Base-by-base conservation (phyloP, 2,113 vertebrate genomes). In the Aptenodytes patagonicus region DNA sequence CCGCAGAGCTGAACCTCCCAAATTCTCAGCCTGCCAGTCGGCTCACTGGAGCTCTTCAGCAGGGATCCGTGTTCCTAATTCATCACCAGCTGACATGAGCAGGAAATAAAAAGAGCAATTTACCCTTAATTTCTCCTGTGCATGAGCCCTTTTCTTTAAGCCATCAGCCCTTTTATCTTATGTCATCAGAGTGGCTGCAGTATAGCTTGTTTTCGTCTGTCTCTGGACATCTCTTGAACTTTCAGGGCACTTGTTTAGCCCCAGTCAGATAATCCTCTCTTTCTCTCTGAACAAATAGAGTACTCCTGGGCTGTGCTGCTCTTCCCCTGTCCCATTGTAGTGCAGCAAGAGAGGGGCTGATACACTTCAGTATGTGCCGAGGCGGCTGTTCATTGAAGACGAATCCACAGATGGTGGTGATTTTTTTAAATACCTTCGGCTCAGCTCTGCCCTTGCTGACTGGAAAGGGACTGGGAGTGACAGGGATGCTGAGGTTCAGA, bases 141-240 rank as follows among this genome's bases (percentile, higher is more conserved):
- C 95, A 97, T 97, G 94, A 97, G 96, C 96, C 73, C 95, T 89
- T 87, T 90, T 90, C 97, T 92, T 90, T 91, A 75, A 87, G 95
- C 93, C 97, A 88, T 95, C 77, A 58, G 91, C 46, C 89, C 71
- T 81, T 95, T 96, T 96, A 97, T 98, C 95, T 96, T 73, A 85
- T 75, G 79, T 87, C 94, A 97, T 98, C 96, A 26, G 96, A 96
- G 83, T 87, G 92, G 93, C 97, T 81, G 61, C 90, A 97, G 97
- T 90, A 82, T 85, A 83, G 93, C 97, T 97, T 98, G 97, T 98
- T 98, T 98, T 97, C 94, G 88, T 95, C 95, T 76, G 71, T 91
- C 95, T 96, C 86, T 97, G 93, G 77, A 85, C 91, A 93, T 95
- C 4, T 13, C 89, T 77, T 57, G 95, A 96, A 94, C 88, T 92